Percentiles rank a stretch among this genome's conserved stretches.
These are phyloP conservation scores for Cryptotis parvus DNA, from an alignment of 2,113 vertebrate genomes.

Conservation along the genomic window DNA sequence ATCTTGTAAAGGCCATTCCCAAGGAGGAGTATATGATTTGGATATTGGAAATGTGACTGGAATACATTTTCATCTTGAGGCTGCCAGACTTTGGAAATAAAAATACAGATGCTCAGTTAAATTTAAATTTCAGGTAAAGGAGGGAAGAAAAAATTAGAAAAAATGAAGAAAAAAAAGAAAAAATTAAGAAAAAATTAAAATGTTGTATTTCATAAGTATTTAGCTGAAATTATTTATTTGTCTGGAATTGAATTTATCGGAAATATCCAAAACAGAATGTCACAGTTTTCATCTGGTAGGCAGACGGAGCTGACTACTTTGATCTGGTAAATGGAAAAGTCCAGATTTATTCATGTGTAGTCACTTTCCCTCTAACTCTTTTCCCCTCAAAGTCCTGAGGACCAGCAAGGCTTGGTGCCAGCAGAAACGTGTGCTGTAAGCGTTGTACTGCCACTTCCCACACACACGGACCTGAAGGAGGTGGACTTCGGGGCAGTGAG, in stretches of 20 bases:
- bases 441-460: constrained; percentile 53
- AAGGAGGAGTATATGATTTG: not conserved
- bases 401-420: not conserved
- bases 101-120: not conserved
- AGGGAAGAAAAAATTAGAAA: not conserved
- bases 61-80: not conserved
- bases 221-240: constrained; percentile 16
- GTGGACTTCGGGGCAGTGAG: constrained; percentile 42
- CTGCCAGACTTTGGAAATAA: constrained; percentile 37
- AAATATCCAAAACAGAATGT: not conserved
- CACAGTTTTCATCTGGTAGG: not conserved
- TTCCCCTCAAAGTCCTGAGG: not conserved
- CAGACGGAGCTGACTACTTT: not conserved
- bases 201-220: not conserved
- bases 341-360: constrained; percentile 14
- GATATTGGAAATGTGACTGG: not conserved
- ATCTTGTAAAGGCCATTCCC: constrained; percentile 29
- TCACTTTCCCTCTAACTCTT: not conserved
- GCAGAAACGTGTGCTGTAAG: constrained; percentile 35
- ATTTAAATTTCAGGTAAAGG: constrained; percentile 56
- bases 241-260: constrained; percentile 18
- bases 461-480: not conserved
- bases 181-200: not conserved
- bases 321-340: constrained; percentile 23
- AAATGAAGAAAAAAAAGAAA: no score